phyloP scores from a whole-genome alignment of 2,888 invertebrate genomes.

The Campoletis raptor region DNA sequence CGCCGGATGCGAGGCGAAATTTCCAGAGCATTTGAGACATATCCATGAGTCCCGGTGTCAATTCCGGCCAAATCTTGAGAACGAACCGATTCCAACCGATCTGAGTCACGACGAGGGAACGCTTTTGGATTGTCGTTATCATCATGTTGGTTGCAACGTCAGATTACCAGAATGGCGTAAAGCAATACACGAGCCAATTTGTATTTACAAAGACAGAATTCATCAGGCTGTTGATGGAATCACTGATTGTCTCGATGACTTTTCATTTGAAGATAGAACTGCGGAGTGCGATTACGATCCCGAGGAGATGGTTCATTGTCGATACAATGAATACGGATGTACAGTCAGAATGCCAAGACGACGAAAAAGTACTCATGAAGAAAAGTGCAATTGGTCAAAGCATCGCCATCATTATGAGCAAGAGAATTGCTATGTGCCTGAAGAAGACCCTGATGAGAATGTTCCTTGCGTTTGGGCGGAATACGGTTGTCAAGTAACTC shows the following conservation, averaged over 20 bases:
- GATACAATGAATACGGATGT: constrained; percentile 76
- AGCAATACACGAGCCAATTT: constrained; percentile 77
- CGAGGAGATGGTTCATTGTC: constrained; percentile 76
- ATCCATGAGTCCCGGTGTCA: constrained; percentile 77
- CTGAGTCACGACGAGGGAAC: constrained; percentile 69
- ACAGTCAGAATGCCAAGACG: constrained; percentile 78
- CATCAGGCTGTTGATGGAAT: constrained; percentile 71
- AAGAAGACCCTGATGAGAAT: constrained; percentile 70
- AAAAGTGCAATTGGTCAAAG: constrained; percentile 63
- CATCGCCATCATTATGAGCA: constrained; percentile 47
- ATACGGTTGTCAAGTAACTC: constrained; percentile 77
- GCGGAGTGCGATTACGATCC: constrained; percentile 68
- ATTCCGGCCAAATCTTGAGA: constrained; percentile 78
- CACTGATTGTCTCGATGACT: constrained; percentile 68
- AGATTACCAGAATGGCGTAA: constrained; percentile 76
- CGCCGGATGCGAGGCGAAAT: constrained; percentile 78
- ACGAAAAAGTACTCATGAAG: constrained; percentile 73
- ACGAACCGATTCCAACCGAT: constrained; percentile 77
- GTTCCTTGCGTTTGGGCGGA: constrained; percentile 76
- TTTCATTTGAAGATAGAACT: constrained; percentile 49
- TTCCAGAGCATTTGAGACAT: constrained; percentile 67
- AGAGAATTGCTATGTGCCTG: constrained; percentile 43
- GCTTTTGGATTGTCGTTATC: constrained; percentile 74
- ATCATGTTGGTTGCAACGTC: constrained; percentile 76
- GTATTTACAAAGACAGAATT: constrained; percentile 75